Base-by-base conservation (phyloP, 2,888 invertebrate species). In the Mycalesis mineus region DNA sequence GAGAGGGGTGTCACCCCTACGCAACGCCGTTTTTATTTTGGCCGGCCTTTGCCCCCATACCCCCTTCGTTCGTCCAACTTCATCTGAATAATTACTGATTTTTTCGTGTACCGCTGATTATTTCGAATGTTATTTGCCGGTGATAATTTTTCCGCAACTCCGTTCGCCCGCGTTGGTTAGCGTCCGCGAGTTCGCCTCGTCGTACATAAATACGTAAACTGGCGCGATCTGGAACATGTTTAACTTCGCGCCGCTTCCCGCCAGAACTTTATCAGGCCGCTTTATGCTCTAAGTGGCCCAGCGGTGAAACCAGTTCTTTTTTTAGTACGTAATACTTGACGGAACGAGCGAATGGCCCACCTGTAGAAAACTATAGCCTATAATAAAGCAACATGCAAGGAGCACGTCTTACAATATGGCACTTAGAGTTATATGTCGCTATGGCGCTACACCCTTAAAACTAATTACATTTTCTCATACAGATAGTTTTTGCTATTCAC, bases 71-170 rank as follows among this genome's bases (percentile, higher is more conserved):
- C 86, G 88, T 88, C 88, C 88, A 86, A 89, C 89, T 88, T 89
- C 88, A 89, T 89, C 89, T 88, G 89, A 89, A 89, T 89, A 89
- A 89, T 89, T 89, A 89, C 88, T 88, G 88, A 88, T 89, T 88
- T 89, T 89, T 88, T 84, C 87, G 87, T 88, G 88, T 88, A 85
- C 88, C 86, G 84, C 89, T 89, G 88, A 89, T 89, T 88, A 89
- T 88, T 85, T 88, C 82, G 87, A 88, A 86, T 88, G 88, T 88
- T 88, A 87, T 88, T 88, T 86, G 88, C 84, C 84, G 85, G 86
- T 85, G 88, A 87, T 88, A 84, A 86, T 84, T 85, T 85, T 83
- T 80, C 77, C 79, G 79, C 80, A 80, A 77, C 80, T 85, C 84
- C 85, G 82, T 86, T 85, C 83, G 82, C 74, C 75, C 77, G 73